Percentiles rank a stretch among this genome's conserved stretches.
These are phyloP conservation scores for Pristionchus exspectatus DNA, from an alignment of 2,888 invertebrate species.

Conservation along the genomic window DNA sequence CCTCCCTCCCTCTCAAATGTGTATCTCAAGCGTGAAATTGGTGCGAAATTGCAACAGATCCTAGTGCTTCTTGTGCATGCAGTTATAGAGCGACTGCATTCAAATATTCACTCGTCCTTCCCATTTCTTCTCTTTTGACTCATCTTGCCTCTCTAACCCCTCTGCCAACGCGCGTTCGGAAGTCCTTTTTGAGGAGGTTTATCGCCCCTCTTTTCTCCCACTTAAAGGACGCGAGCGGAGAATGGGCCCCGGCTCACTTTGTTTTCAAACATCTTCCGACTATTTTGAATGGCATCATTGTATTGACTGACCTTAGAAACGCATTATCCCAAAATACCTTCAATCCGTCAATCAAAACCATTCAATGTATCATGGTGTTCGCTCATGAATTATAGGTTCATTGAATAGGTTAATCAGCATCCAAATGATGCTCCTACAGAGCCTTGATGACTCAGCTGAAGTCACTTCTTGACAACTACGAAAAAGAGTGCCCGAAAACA, in stretches of 20 bases:
- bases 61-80: not conserved
- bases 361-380: too few species aligned
- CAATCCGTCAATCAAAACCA: too few species aligned
- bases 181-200: conserved; percentile 31
- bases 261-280: not conserved
- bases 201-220: not conserved
- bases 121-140: not conserved
- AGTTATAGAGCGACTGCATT: not conserved
- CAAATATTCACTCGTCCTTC: not conserved
- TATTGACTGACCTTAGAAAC: too few species aligned
- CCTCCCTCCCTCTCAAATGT: not conserved
- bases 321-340: too few species aligned
- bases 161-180: conserved; percentile 9
- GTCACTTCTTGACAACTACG: not conserved
- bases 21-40: not conserved
- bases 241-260: not conserved
- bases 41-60: not conserved
- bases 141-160: not conserved
- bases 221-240: not conserved
- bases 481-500: not conserved
- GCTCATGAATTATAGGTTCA: not conserved
- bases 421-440: not conserved
- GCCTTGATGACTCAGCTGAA: not conserved
- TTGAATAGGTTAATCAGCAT: not conserved
- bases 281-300: not conserved